These are phyloP conservation scores for Acromyrmex echinatior DNA, from an alignment of 1,140 invertebrate species.

Conservation along the genomic window DNA sequence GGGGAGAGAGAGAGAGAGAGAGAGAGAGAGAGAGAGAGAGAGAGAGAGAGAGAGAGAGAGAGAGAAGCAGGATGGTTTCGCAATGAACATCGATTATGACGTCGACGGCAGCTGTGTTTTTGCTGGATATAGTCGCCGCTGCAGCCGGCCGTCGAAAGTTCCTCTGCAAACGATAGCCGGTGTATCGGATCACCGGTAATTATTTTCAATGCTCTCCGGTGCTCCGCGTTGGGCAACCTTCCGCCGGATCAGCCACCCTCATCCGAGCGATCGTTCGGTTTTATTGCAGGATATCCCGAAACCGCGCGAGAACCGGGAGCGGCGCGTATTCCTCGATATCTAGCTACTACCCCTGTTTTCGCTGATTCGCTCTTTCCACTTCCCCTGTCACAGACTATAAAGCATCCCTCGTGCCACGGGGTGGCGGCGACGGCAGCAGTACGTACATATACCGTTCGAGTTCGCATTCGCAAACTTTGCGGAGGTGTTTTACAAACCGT, in stretches of 20 bases:
- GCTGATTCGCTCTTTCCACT: slow-evolving; percentile 45
- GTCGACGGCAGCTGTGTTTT: slow-evolving; percentile 44
- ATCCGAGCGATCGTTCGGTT: slow-evolving; percentile 72
- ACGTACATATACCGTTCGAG: slow-evolving; percentile 31
- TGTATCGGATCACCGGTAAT: slow-evolving; percentile 73
- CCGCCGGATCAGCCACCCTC: slow-evolving; percentile 22
- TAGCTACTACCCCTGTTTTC: slow-evolving; percentile 16
- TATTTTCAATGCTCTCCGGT: slow-evolving; percentile 70
- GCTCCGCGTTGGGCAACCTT: slow-evolving; percentile 8
- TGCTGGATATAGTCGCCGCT: not conserved
- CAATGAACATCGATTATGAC: slow-evolving; percentile 59
- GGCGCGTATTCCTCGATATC: slow-evolving; percentile 73
- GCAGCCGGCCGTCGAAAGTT: slow-evolving; percentile 36
- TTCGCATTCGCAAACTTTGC: slow-evolving; percentile 58
- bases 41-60: not conserved
- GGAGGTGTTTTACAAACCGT: slow-evolving; percentile 58
- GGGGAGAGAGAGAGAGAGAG: too few species aligned
- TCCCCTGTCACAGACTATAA: slow-evolving; percentile 34
- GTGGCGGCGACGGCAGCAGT: not conserved
- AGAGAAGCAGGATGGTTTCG: not conserved
- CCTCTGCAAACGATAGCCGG: slow-evolving; percentile 43
- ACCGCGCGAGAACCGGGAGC: slow-evolving; percentile 29
- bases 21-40: not conserved
- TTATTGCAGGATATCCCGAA: slow-evolving; percentile 78
- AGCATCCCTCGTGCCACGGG: slow-evolving; percentile 22